Base-by-base conservation (phyloP, 2,888 invertebrate species). In the Rutpela maculata region DNA sequence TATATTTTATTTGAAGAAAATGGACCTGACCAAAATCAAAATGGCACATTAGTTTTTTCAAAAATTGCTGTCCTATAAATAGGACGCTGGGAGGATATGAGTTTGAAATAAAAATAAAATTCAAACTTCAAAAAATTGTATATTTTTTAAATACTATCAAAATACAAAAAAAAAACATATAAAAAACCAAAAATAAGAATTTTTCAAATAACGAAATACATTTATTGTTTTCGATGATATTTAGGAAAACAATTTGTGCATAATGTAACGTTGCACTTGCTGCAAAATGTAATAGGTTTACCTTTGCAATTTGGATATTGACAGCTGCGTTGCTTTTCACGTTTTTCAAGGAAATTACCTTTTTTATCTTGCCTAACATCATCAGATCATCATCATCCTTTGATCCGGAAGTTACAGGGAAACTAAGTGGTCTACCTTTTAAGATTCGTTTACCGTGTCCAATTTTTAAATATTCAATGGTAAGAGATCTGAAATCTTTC, bases 391-490 rank as follows among this genome's bases (percentile, higher is more conserved):
- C 63, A 10, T 18, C 26, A 15, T 63, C 55, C 15, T 55, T 74
- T 17, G 68, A 9, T 65, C 66, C 75, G 10, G 77, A 80, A 15
- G 78, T 80, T 26, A 50, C 38, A 31, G 76, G 63, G 3, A 76
- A 76, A 63, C 76, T 78, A 38, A 56, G 18, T 56, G 76, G 78
- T 11, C 69, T 66, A 15, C 80, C 81, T 77, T 75, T 75, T 35
- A 60, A 11, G 38, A 74, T 66, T 26, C 55, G 59, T 26, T 15
- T 6, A 63, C 82, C 81, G 71, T 80, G 80, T 11, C 81, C 81
- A n/a, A 80, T 59, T 80, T 80, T 83, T 11, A 82, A 68, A 76
- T 83, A 83, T 11, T 65, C n/a, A 11, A 77, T 38, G 15, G 80
- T 79, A 65, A 81, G 74, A 35, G 43, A 15, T 57, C 80, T 55